Evolutionary conservation across 2,888 invertebrate species (phyloP).

Genomic region (Philonicus albiceps): DNA sequence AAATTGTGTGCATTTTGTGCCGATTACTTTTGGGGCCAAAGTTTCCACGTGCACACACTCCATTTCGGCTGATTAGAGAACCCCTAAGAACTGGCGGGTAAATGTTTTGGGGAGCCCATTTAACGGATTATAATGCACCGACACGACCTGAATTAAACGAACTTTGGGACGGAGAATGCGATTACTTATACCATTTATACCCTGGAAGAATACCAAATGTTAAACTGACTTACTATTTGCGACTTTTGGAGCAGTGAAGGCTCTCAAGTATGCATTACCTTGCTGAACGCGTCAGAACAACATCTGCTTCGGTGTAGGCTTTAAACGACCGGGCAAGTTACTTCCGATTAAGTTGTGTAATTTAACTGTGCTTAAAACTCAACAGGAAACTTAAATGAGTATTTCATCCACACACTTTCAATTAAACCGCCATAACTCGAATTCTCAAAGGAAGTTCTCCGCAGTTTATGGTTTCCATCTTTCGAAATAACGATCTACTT

Average conservation of each 20-base stretch:
- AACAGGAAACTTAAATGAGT: neutral
- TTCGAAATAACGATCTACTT: no score
- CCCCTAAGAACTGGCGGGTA: neutral
- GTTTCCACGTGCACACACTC: neutral
- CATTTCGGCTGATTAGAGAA: constrained; percentile 10
- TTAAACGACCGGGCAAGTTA: neutral
- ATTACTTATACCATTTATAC: neutral
- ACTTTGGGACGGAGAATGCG: neutral
- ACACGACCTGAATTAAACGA: neutral
- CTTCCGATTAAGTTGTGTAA: neutral
- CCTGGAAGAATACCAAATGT: neutral
- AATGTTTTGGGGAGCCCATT: neutral
- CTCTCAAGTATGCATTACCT: neutral
- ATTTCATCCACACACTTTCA: neutral
- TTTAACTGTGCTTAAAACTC: neutral
- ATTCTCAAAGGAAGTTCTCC: neutral
- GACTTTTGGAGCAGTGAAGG: neutral
- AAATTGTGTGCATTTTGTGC: constrained; percentile 12
- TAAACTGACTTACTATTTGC: neutral
- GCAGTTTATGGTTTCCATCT: neutral
- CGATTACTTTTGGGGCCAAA: constrained; percentile 2
- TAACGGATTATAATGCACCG: neutral
- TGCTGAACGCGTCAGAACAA: neutral
- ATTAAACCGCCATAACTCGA: neutral
- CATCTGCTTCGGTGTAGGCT: neutral